Evolutionary conservation across 1,140 invertebrate species (phyloP).

Genomic region (Hycleus cichorii): DNA sequence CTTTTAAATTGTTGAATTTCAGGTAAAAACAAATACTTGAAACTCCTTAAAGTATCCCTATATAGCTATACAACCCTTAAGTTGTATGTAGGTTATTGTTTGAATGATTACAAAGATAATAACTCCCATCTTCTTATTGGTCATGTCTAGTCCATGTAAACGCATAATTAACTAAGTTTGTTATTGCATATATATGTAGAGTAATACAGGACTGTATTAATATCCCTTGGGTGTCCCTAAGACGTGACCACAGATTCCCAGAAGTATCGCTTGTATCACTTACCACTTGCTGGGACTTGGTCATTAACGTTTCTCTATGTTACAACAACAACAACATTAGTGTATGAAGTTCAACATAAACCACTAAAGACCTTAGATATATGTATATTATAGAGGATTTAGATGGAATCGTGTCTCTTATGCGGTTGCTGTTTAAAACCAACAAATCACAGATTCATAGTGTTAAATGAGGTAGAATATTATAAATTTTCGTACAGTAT

Average conservation of each 20-base stretch:
- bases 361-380: slow-evolving; percentile 3
- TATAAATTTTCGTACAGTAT: slow-evolving; percentile 2
- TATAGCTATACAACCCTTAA: too few species aligned
- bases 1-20: too few species aligned
- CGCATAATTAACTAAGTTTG: slow-evolving; percentile 27
- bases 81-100: not conserved
- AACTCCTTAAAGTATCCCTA: too few species aligned
- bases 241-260: slow-evolving; percentile 28
- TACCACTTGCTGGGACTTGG: slow-evolving; percentile 21
- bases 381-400: not conserved
- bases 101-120: slow-evolving; percentile 17
- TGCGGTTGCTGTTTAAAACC: slow-evolving; percentile 10
- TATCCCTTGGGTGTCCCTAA: slow-evolving; percentile 23
- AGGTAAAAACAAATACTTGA: too few species aligned
- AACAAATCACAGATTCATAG: slow-evolving; percentile 3
- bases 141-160: slow-evolving; percentile 14
- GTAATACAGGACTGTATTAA: slow-evolving; percentile 20
- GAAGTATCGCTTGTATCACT: slow-evolving; percentile 30
- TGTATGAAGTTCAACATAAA: slow-evolving; percentile 18
- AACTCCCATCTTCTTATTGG: slow-evolving; percentile 3
- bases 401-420: not conserved
- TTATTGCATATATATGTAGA: not conserved
- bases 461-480: slow-evolving; percentile 1
- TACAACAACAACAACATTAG: slow-evolving; percentile 2
- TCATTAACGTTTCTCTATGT: slow-evolving; percentile 18